Base-by-base conservation (phyloP, 2,888 invertebrate genomes). In the Phyllotreta cruciferae region DNA sequence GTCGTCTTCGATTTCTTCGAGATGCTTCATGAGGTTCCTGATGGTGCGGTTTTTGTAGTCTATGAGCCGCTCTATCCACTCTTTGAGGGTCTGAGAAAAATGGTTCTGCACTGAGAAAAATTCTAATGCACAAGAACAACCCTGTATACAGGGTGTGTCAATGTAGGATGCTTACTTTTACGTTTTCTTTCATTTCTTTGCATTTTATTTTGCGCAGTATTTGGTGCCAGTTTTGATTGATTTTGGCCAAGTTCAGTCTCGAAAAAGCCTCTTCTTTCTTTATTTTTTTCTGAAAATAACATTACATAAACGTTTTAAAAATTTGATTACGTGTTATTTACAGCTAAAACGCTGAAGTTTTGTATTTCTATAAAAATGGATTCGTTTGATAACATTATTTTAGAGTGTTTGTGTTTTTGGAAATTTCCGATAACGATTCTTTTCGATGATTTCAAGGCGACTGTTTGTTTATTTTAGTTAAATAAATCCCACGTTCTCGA, bases 151-250 rank as follows among this genome's bases (percentile, higher is more conserved):
- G 34, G 11, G 6, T 6, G 11, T 50, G 8, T 24, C 6, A 35
- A 9, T 1, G 4, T 9, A n/a, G 24, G 34, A 54, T 60, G 45
- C 55, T 70, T 76, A 89, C 89, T 80, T 85, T 83, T 45, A 92
- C 86, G 69, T 91, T 88, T 38, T 87, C 81, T 41, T 87, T 85
- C 81, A 93, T 84, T 75, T 92, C 90, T 63, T 88, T 87, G 74
- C 90, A 89, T 82, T 93, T 94, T 55, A 89, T 85, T 76, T 86
- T 87, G 0, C 94, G 85, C 58, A 94, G 80, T 63, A 91, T 86
- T 66, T 87, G 89, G 50, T 93, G 87, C 93, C 93, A 94, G 79
- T 90, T 88, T 80, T 92, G 92, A 76, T 93, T 93, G 56, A 94
- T 88, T 82, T 94, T 94, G 0, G 93, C 92, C 66, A 88, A 85